Conservation (phyloP, 2,113 vertebrate species). For the Zeus faber region DNA sequence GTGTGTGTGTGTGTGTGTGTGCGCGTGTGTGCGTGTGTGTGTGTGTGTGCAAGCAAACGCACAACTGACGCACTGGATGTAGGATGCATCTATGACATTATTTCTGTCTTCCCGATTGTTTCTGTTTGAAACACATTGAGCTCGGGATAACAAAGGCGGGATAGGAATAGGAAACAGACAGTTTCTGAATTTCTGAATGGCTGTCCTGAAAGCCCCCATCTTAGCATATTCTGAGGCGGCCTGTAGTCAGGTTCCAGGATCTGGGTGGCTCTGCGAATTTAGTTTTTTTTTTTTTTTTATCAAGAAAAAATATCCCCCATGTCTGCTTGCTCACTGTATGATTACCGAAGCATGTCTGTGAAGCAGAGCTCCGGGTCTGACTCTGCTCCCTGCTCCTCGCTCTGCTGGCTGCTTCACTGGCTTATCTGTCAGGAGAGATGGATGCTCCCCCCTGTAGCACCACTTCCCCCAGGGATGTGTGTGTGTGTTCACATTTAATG, state of each 20-base stretch:
- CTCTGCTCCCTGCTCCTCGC: not conserved
- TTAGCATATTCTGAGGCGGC: slow-evolving; percentile 2
- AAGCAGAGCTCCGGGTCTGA: slow-evolving; percentile 24
- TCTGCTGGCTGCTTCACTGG: slow-evolving; percentile 22
- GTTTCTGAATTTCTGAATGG: slow-evolving; percentile 19
- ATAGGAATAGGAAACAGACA: slow-evolving; percentile 9
- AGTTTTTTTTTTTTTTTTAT: too few species aligned
- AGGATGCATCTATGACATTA: not conserved
- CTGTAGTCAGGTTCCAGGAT: slow-evolving; percentile 10
- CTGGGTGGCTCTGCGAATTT: too few species aligned
- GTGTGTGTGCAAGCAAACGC: not conserved
- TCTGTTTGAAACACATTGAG: slow-evolving; percentile 13
- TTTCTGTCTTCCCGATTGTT: not conserved
- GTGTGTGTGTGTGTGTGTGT: not conserved
- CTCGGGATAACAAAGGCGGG: slow-evolving; percentile 3
- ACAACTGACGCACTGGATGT: too few species aligned
- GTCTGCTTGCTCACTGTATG: slow-evolving; percentile 31
- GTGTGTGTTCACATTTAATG: too few species aligned
- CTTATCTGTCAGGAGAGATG: too few species aligned
- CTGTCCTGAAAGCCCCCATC: slow-evolving; percentile 13
- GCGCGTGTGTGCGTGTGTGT: not conserved
- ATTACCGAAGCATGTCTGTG: slow-evolving; percentile 45
- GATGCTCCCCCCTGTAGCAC: too few species aligned
- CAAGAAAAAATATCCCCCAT: slow-evolving; percentile 32
- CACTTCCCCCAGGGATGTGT: too few species aligned